A percentile compares a stretch with the other conserved stretches of the same genome.
These are phyloP conservation scores for Adrianichthys oophorus DNA, from an alignment of 2,797 vertebrate genomes.

Conservation along the genomic window DNA sequence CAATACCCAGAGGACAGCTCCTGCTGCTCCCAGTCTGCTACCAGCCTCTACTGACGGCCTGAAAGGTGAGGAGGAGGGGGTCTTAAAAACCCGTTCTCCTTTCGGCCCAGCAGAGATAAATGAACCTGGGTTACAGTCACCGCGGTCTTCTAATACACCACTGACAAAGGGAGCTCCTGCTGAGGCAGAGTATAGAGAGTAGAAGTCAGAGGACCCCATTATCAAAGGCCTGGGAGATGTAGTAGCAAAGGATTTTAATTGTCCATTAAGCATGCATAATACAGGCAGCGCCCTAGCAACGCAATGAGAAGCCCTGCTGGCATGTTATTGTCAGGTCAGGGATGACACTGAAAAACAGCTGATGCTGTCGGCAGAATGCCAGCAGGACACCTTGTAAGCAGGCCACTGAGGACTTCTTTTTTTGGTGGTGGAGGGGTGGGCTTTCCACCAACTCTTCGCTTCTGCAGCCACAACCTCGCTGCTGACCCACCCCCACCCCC, in stretches of 20 bases:
- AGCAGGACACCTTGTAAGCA: conserved; percentile 92
- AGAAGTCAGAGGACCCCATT: conserved; percentile 83
- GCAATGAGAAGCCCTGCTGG: conserved; percentile 82
- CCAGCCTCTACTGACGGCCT: conserved; percentile 63
- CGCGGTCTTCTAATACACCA: conserved; percentile 87
- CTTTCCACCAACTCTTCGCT: conserved; percentile 58
- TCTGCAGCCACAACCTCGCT: conserved; percentile 37
- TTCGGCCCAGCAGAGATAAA: conserved; percentile 85
- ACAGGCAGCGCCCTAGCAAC: conserved; percentile 92
- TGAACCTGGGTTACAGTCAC: conserved; percentile 89
- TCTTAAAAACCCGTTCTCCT: conserved; percentile 76
- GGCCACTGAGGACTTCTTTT: conserved; percentile 72
- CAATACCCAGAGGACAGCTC: conserved; percentile 86
- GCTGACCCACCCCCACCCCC: conserved; percentile 67
- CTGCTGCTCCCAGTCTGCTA: conserved; percentile 84
- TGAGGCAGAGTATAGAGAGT: conserved; percentile 80
- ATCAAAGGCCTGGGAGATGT: conserved; percentile 88
- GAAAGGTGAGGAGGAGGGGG: conserved; percentile 74
- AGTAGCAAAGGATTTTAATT: conserved; percentile 93
- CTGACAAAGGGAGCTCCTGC: conserved; percentile 87
- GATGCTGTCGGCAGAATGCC: conserved; percentile 90
- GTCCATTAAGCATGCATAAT: conserved; percentile 98
- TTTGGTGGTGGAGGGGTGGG: not conserved
- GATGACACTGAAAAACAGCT: conserved; percentile 94
- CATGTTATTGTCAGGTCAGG: conserved; percentile 85